Evolutionary conservation across 2,888 invertebrate species (phyloP).

Genomic region (Drosophila sordidapex): DNA sequence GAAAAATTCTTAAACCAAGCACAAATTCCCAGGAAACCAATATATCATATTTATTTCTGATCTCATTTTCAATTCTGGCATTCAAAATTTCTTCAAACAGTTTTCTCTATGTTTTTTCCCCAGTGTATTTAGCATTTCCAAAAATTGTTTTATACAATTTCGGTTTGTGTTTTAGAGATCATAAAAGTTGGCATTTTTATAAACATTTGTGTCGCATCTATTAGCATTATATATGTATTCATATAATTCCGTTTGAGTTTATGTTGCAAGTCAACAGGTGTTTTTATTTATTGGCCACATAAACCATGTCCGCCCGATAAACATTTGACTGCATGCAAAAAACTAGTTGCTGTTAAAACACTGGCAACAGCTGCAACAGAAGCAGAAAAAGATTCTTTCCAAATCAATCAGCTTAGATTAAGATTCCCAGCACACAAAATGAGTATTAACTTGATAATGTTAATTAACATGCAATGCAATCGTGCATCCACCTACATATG

Average conservation of each 20-base stretch:
- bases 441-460: conserved; percentile 2
- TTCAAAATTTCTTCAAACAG: background rate
- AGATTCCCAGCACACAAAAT: conserved; percentile 5
- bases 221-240: conserved; percentile 12
- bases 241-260: conserved; percentile 3
- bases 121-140: conserved; percentile 6
- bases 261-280: conserved; percentile 24
- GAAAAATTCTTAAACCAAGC: background rate
- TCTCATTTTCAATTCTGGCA: background rate
- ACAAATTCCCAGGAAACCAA: background rate
- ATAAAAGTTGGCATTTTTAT: conserved; percentile 53
- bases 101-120: background rate
- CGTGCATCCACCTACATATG: no score
- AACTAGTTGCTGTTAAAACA: background rate
- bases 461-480: no score
- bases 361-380: conserved; percentile 7
- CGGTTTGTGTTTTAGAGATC: conserved; percentile 34
- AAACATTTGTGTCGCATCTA: conserved; percentile 27
- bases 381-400: background rate
- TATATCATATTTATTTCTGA: background rate
- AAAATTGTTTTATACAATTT: conserved; percentile 10
- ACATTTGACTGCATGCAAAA: background rate
- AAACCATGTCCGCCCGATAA: background rate
- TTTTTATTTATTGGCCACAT: conserved; percentile 5
- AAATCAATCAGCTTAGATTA: conserved; percentile 5